Conservation (phyloP, 2,888 invertebrate species). For the Ptychoptera contaminata region DNA sequence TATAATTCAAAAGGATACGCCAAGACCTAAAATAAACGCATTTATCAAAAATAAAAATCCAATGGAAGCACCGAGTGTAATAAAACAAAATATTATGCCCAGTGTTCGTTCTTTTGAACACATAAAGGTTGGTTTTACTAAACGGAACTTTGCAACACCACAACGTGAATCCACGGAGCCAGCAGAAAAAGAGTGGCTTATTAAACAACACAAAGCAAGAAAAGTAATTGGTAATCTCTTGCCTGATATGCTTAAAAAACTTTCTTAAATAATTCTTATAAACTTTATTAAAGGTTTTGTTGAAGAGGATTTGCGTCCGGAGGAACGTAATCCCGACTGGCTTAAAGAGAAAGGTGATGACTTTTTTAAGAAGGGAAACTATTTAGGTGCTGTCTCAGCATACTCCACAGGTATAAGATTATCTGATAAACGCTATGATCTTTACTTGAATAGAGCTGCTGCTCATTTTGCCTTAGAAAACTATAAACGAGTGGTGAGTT, state of each 20-base stretch:
- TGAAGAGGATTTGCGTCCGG: slow-evolving; percentile 54
- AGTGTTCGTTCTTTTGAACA: slow-evolving; percentile 37
- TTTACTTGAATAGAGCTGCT: slow-evolving; percentile 61
- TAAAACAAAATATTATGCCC: slow-evolving; percentile 15
- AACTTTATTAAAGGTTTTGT: slow-evolving; percentile 40
- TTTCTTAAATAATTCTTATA: neutral
- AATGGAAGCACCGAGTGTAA: slow-evolving; percentile 14
- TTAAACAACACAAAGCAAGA: slow-evolving; percentile 59
- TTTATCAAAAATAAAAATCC: slow-evolving; percentile 25
- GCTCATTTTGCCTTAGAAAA: slow-evolving; percentile 66
- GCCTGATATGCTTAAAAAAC: no score
- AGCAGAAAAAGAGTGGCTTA: slow-evolving; percentile 66
- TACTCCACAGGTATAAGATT: slow-evolving; percentile 63
- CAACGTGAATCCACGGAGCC: slow-evolving; percentile 52
- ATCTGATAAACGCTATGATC: slow-evolving; percentile 51
- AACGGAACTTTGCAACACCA: slow-evolving; percentile 66
- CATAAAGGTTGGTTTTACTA: slow-evolving; percentile 54
- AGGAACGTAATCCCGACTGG: slow-evolving; percentile 72
- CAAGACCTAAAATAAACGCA: slow-evolving; percentile 15
- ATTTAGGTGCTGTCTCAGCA: slow-evolving; percentile 65
- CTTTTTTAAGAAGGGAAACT: slow-evolving; percentile 59
- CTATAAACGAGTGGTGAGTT: slow-evolving; percentile 48
- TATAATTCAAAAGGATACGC: slow-evolving; percentile 16
- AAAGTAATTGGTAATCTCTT: slow-evolving; percentile 29
- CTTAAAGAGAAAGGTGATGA: slow-evolving; percentile 67